Evolutionary conservation across 2,888 invertebrate species (phyloP).

Genomic region (Volucella inanis): DNA sequence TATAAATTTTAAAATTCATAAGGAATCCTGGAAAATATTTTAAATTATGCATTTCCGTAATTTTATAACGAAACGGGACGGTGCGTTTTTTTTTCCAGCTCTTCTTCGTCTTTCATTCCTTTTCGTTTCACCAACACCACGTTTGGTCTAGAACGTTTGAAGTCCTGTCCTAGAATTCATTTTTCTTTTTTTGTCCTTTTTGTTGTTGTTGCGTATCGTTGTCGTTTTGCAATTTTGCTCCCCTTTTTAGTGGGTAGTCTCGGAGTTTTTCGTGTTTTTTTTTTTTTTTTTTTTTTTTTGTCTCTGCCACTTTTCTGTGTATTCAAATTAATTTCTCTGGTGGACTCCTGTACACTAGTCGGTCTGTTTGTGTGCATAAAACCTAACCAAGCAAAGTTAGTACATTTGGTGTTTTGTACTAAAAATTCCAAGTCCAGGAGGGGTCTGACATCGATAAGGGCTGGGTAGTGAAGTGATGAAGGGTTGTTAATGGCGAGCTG

Average conservation of each 20-base stretch:
- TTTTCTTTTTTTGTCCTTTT: constrained; percentile 34
- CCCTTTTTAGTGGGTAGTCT: neutral
- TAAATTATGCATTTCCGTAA: constrained; percentile 74
- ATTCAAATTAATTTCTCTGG: constrained; percentile 69
- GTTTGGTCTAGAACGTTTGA: neutral
- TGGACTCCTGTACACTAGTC: constrained; percentile 37
- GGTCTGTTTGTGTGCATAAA: constrained; percentile 23
- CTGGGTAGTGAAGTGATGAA: neutral
- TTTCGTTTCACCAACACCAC: neutral
- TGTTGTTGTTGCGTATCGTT: constrained; percentile 9
- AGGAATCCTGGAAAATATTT: constrained; percentile 71
- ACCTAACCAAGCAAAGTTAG: constrained; percentile 54
- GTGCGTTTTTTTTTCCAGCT: constrained; percentile 25
- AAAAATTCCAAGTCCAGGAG: constrained; percentile 62
- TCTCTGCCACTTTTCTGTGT: constrained; percentile 17
- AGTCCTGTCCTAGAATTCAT: constrained; percentile 34
- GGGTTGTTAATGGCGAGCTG: constrained; percentile 7
- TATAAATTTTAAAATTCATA: constrained; percentile 74
- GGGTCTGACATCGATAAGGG: constrained; percentile 53
- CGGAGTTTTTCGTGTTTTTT: constrained; percentile 15
- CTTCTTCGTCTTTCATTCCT: constrained; percentile 32
- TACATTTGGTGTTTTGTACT: constrained; percentile 55
- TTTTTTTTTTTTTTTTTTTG: constrained; percentile 22
- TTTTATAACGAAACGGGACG: constrained; percentile 67
- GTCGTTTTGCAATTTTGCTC: neutral